Percentiles rank a stretch among this genome's conserved stretches.
phyloP scores from a whole-genome alignment of 2,797 vertebrate species.

The Coccyzus lansbergi region DNA sequence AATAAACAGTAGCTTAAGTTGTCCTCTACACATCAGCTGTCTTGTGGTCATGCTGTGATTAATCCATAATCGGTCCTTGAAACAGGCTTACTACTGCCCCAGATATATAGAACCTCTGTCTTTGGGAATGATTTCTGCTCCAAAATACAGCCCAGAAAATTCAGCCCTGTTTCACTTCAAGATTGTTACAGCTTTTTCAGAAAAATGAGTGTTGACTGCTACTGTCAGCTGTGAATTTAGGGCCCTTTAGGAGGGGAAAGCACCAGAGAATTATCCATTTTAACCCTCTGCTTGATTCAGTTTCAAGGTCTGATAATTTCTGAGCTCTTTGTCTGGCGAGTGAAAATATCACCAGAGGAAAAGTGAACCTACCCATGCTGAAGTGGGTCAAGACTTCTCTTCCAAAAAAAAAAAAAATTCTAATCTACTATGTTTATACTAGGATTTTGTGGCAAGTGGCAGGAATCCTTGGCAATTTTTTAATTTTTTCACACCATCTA shows the following conservation, averaged over 20 bases:
- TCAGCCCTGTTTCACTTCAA: not conserved
- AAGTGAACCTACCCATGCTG: conserved; percentile 9
- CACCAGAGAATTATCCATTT: conserved; percentile 60
- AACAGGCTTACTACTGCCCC: not conserved
- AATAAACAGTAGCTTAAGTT: conserved; percentile 47
- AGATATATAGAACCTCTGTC: conserved; percentile 34
- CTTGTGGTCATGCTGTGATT: not conserved
- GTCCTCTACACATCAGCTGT: conserved; percentile 13
- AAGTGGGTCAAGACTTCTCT: conserved; percentile 46
- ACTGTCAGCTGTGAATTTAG: conserved; percentile 63
- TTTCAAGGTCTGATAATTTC: conserved; percentile 65
- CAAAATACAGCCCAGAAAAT: conserved; percentile 37
- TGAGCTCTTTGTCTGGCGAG: conserved; percentile 17
- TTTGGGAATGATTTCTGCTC: conserved; percentile 38
- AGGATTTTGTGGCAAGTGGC: conserved; percentile 27
- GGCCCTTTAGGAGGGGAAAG: conserved; percentile 35
- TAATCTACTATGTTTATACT: conserved; percentile 19
- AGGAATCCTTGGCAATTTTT: conserved; percentile 61
- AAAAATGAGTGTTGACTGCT: conserved; percentile 47
- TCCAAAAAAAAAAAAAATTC: conserved; percentile 49
- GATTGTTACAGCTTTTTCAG: conserved; percentile 46
- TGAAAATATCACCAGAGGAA: conserved; percentile 43
- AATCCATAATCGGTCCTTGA: conserved; percentile 25
- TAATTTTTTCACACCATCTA: conserved; percentile 83
- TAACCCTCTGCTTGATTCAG: conserved; percentile 41